Conservation (phyloP, 2,797 vertebrate genomes). For the Sebastes iracundus region DNA sequence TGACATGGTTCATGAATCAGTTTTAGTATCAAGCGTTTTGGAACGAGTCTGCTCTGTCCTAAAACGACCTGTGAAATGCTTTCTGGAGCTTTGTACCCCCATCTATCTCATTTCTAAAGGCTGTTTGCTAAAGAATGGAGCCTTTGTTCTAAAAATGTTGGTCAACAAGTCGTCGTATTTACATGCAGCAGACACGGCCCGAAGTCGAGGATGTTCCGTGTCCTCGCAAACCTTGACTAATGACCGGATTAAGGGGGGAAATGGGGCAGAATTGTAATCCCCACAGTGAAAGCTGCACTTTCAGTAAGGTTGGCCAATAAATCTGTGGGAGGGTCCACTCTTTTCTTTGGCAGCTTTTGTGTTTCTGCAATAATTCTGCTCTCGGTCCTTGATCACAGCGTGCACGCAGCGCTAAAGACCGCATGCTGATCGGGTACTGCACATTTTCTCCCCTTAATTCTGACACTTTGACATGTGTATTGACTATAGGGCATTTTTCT, state of each 20-base stretch:
- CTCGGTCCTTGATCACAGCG: constrained; percentile 22
- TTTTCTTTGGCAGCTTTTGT: constrained; percentile 49
- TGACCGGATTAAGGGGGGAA: constrained; percentile 65
- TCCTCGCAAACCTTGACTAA: constrained; percentile 66
- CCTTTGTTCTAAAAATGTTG: constrained; percentile 22
- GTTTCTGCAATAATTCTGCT: constrained; percentile 20
- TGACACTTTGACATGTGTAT: constrained; percentile 24
- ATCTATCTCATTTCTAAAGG: constrained; percentile 17
- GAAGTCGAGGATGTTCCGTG: constrained; percentile 33
- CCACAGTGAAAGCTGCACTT: constrained; percentile 46
- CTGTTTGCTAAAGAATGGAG: constrained; percentile 1
- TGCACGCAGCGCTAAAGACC: background rate
- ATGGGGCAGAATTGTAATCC: constrained; percentile 66
- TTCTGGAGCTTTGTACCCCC: background rate
- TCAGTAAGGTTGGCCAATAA: constrained; percentile 47
- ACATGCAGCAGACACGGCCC: constrained; percentile 36
- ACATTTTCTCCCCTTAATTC: constrained; percentile 32
- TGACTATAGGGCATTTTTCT: background rate
- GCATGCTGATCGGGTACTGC: background rate
- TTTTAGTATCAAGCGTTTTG: constrained; percentile 24
- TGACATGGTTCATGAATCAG: constrained; percentile 12
- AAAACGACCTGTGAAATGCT: constrained; percentile 9
- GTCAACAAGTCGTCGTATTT: constrained; percentile 44
- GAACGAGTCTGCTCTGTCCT: background rate
- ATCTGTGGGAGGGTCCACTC: constrained; percentile 47